Conservation (phyloP, 2,797 vertebrate genomes). For the Erpetoichthys calabaricus region DNA sequence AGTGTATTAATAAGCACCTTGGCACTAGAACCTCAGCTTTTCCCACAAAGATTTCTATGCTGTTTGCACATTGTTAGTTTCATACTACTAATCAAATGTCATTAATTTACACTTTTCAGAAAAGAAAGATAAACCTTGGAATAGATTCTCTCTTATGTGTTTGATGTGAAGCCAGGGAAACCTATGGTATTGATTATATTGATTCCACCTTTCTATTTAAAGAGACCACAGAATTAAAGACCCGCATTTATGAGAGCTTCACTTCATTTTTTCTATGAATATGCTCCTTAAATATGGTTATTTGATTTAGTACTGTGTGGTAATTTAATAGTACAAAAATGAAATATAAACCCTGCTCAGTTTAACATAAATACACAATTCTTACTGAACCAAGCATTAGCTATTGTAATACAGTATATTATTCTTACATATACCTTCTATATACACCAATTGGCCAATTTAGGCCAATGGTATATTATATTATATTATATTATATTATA, state of each 20-base stretch:
- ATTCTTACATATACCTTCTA: too few species aligned
- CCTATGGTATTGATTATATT: slow-evolving; percentile 63
- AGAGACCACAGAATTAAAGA: slow-evolving; percentile 56
- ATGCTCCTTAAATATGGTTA: slow-evolving; percentile 58
- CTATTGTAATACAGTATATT: too few species aligned
- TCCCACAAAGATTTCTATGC: too few species aligned
- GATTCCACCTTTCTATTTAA: slow-evolving; percentile 63
- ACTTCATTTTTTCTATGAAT: slow-evolving; percentile 30
- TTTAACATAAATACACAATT: not conserved
- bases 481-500: too few species aligned
- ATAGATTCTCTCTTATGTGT: slow-evolving; percentile 40
- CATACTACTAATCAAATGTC: slow-evolving; percentile 31
- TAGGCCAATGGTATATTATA: too few species aligned
- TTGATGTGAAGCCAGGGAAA: slow-evolving; percentile 67
- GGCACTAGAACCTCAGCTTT: too few species aligned
- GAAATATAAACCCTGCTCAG: not conserved
- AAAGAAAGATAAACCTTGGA: slow-evolving; percentile 43
- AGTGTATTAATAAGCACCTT: too few species aligned
- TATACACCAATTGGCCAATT: too few species aligned
- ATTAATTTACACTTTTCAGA: slow-evolving; percentile 57
- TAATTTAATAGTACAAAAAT: slow-evolving; percentile 14
- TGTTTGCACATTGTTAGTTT: slow-evolving; percentile 12
- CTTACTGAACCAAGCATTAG: not conserved
- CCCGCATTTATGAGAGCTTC: slow-evolving; percentile 40
- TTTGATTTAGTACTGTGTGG: slow-evolving; percentile 40